Conservation (phyloP, 37 sponge, comb jelly and placozoan species). For the Halichondria panicea region DNA sequence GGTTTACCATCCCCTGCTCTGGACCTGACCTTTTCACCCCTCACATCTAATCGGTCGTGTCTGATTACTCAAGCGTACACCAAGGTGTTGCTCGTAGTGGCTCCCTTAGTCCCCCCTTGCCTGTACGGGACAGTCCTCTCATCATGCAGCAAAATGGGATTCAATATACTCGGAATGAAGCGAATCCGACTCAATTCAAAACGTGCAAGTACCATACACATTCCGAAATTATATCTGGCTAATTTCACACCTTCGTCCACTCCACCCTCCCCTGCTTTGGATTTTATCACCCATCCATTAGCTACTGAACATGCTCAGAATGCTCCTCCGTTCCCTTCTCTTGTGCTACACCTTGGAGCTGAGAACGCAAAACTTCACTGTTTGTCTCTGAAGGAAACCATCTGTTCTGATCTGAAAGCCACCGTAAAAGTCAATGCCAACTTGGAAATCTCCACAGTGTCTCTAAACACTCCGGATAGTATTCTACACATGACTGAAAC, state of each 20-base stretch:
- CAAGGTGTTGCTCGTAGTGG: conserved; percentile 40
- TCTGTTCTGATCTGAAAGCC: neutral
- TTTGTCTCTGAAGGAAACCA: neutral
- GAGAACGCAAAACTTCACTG: conserved; percentile 55
- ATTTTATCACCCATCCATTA: conserved; percentile 5
- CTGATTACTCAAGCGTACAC: conserved; percentile 23
- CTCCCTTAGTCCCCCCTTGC: conserved; percentile 49
- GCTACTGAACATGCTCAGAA: neutral
- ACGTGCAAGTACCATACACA: conserved; percentile 36
- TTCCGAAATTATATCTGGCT: conserved; percentile 20
- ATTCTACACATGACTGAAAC: conserved; percentile 12
- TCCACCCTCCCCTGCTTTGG: conserved; percentile 28
- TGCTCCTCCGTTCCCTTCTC: conserved; percentile 61
- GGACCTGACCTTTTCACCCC: conserved; percentile 42
- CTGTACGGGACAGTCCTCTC: conserved; percentile 50
- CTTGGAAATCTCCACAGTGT: neutral
- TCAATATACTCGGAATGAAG: conserved; percentile 54
- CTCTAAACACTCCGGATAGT: neutral
- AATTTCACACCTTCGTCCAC: conserved; percentile 64
- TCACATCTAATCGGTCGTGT: conserved; percentile 39
- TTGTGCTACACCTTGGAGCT: conserved; percentile 37
- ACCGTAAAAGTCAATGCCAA: neutral
- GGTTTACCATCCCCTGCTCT: conserved; percentile 17
- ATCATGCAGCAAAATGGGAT: conserved; percentile 37
- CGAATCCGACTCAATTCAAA: conserved; percentile 64